These are phyloP conservation scores for Neocloeon triangulifer DNA, from an alignment of 1,140 invertebrate genomes.

Conservation along the genomic window DNA sequence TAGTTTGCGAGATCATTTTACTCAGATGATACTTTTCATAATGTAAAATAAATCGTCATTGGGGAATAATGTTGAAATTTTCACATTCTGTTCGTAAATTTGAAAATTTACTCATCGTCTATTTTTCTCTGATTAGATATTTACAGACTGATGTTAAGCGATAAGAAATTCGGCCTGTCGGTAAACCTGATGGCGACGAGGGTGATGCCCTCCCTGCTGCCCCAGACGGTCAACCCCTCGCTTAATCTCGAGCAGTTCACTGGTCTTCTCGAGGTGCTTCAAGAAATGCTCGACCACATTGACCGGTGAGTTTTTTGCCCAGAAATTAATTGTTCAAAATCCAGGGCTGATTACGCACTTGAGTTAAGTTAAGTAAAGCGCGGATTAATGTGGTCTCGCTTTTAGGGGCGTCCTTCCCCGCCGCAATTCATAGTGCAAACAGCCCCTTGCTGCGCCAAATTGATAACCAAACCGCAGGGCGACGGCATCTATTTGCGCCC, in stretches of 20 bases:
- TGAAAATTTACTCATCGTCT: not conserved
- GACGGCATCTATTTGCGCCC: too few species aligned
- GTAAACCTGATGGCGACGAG: slow-evolving; percentile 82
- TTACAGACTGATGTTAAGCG: slow-evolving; percentile 74
- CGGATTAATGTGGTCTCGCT: not conserved
- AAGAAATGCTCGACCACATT: slow-evolving; percentile 82
- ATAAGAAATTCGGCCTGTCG: slow-evolving; percentile 78
- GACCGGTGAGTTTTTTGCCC: slow-evolving; percentile 30
- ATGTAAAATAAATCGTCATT: too few species aligned
- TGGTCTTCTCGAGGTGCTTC: slow-evolving; percentile 65
- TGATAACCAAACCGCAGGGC: too few species aligned
- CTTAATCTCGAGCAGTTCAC: slow-evolving; percentile 80
- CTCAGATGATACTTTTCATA: too few species aligned
- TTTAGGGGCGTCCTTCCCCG: not conserved
- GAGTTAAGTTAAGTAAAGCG: not conserved
- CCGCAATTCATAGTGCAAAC: slow-evolving; percentile 1
- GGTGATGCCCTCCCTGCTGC: slow-evolving; percentile 78
- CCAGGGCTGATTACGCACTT: not conserved
- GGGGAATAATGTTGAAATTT: too few species aligned
- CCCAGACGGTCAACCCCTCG: slow-evolving; percentile 76
- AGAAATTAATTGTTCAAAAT: not conserved
- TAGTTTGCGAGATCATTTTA: too few species aligned
- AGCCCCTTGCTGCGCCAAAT: slow-evolving; percentile 6
- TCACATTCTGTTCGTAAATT: too few species aligned
- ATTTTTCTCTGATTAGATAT: slow-evolving; percentile 40